Conservation (phyloP, 2,113 vertebrate genomes). For the Neopipo cinnamomea region DNA sequence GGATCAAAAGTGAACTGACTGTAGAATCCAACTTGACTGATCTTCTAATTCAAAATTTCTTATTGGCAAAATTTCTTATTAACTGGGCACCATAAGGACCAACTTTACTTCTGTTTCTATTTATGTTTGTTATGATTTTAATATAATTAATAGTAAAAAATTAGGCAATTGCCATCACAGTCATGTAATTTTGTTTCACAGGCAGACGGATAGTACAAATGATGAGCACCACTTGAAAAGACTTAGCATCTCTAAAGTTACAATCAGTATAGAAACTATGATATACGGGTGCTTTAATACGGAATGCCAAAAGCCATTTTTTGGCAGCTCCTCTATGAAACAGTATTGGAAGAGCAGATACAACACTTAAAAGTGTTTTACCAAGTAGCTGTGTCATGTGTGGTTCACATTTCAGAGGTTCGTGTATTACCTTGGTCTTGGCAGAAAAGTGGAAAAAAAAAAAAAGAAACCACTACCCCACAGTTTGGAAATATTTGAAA, state of each 20-base stretch:
- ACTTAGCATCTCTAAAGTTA: not conserved
- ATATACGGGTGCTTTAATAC: not conserved
- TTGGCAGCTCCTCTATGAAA: not conserved
- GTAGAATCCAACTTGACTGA: not conserved
- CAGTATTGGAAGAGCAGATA: not conserved
- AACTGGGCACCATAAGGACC: not conserved
- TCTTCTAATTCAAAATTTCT: not conserved
- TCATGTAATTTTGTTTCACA: not conserved
- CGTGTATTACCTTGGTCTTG: not conserved
- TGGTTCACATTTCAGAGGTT: not conserved
- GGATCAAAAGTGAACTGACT: not conserved
- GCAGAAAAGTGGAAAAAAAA: not conserved
- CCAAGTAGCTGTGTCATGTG: not conserved
- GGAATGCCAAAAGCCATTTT: not conserved
- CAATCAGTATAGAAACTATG: not conserved
- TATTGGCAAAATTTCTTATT: not conserved
- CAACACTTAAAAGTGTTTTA: not conserved
- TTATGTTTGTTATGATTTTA: not conserved
- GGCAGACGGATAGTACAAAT: not conserved
- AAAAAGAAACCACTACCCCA: not conserved
- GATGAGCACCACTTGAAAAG: not conserved
- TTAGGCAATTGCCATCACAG: not conserved
- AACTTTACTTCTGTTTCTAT: not conserved
- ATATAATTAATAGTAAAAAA: not conserved
- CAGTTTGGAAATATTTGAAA: not conserved